phyloP scores from a whole-genome alignment of 2,797 vertebrate species.

The Staurois parvus region DNA sequence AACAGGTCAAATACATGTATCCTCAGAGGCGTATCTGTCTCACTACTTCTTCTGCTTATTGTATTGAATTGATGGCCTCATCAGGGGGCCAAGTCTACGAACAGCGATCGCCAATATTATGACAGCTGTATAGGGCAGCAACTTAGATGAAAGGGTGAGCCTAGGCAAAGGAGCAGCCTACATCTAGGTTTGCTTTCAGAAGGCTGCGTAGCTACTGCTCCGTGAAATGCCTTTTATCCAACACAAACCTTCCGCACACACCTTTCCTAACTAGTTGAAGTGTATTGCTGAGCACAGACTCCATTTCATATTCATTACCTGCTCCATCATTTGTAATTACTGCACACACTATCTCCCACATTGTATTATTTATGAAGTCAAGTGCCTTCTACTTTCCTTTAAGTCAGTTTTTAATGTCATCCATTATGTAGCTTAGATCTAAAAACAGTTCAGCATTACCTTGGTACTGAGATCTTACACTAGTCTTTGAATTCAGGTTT shows the following conservation, averaged over 20 bases:
- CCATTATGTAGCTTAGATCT: constrained; percentile 50
- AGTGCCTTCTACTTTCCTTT: constrained; percentile 29
- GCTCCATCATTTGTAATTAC: constrained; percentile 47
- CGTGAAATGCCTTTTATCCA: not conserved
- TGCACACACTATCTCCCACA: not conserved
- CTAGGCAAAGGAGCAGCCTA: no score
- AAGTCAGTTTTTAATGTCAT: constrained; percentile 38
- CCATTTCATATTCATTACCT: constrained; percentile 34
- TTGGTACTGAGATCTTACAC: constrained; percentile 15
- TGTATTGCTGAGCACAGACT: not conserved
- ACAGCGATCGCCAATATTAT: not conserved
- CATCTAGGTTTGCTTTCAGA: not conserved
- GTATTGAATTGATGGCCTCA: no score
- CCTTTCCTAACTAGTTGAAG: not conserved
- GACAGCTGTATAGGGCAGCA: no score
- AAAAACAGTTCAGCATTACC: constrained; percentile 27
- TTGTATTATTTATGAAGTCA: constrained; percentile 52
- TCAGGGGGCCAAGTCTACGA: no score
- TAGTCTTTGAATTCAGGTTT: constrained; percentile 14
- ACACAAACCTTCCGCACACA: not conserved
- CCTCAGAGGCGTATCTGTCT: no score
- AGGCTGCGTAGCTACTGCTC: not conserved
- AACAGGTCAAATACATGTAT: no score
- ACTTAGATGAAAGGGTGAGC: no score
- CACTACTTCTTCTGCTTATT: no score